Conservation (phyloP, 2,888 invertebrate genomes). For the Thyatira batis region DNA sequence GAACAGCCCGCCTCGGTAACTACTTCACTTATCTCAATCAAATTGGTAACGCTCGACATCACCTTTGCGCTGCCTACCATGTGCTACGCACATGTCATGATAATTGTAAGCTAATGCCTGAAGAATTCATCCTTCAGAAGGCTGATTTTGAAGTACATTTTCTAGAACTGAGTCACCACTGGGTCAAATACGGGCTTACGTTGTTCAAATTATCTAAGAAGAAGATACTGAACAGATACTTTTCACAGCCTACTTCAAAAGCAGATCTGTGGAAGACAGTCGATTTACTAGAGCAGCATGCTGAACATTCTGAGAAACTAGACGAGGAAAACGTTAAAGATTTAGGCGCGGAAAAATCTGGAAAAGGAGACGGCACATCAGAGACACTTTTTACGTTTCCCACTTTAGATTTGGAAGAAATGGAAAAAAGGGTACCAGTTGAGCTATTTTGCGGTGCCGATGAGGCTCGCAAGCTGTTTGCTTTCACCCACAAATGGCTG, state of each 20-base stretch:
- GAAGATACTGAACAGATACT: constrained; percentile 63
- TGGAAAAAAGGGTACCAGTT: constrained; percentile 60
- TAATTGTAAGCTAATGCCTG: constrained; percentile 71
- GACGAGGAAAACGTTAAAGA: constrained; percentile 66
- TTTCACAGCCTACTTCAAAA: constrained; percentile 56
- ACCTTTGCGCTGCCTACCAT: constrained; percentile 84
- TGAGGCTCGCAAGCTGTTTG: constrained; percentile 79
- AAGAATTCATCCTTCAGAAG: constrained; percentile 66
- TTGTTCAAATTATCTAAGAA: constrained; percentile 82
- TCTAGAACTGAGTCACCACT: constrained; percentile 80
- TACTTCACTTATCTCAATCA: constrained; percentile 74
- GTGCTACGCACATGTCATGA: constrained; percentile 81
- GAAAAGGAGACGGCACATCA: constrained; percentile 52
- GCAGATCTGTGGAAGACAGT: constrained; percentile 68
- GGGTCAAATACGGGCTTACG: constrained; percentile 83
- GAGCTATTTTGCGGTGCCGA: constrained; percentile 54
- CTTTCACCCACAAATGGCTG: constrained; percentile 82
- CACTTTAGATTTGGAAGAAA: constrained; percentile 60
- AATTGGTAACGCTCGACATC: constrained; percentile 82
- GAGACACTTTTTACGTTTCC: constrained; percentile 61
- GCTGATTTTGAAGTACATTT: constrained; percentile 71
- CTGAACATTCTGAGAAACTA: constrained; percentile 35
- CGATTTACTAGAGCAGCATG: constrained; percentile 45
- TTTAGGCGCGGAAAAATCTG: constrained; percentile 55
- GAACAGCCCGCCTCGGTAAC: constrained; percentile 79